Evolutionary conservation across 2,888 invertebrate species (phyloP).

Genomic region (Leptinotarsa juncta): DNA sequence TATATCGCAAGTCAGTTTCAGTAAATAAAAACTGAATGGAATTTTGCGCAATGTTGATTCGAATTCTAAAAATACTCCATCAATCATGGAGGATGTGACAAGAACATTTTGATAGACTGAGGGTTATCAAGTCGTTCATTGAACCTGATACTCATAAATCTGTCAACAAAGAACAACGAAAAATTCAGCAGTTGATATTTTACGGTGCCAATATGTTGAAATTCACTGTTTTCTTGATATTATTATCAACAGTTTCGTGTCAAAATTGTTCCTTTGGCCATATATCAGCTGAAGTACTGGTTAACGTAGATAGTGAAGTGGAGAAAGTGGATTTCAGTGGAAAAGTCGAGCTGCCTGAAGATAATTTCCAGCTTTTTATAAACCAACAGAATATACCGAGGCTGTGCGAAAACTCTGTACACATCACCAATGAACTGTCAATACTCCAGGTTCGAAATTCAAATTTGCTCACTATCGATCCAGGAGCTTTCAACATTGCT

Average conservation of each 20-base stretch:
- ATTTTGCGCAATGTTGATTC: not conserved
- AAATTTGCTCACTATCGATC: slow-evolving; percentile 50
- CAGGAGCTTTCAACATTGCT: slow-evolving; percentile 55
- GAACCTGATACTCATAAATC: slow-evolving; percentile 2
- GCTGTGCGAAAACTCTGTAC: slow-evolving; percentile 46
- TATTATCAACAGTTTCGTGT: slow-evolving; percentile 22
- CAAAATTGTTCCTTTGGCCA: slow-evolving; percentile 18
- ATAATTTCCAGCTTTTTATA: slow-evolving; percentile 51
- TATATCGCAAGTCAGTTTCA: not conserved
- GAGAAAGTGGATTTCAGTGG: slow-evolving; percentile 40
- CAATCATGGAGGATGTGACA: slow-evolving; percentile 15
- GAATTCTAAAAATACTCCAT: slow-evolving; percentile 12
- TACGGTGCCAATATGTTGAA: slow-evolving; percentile 28
- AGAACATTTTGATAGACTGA: slow-evolving; percentile 10
- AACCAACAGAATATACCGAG: slow-evolving; percentile 45
- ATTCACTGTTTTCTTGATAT: slow-evolving; percentile 25
- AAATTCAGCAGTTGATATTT: slow-evolving; percentile 26
- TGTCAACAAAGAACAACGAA: slow-evolving; percentile 25
- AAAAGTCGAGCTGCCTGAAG: slow-evolving; percentile 43
- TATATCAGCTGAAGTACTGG: slow-evolving; percentile 17
- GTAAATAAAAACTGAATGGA: not conserved
- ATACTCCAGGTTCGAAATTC: slow-evolving; percentile 52
- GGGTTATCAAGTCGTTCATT: slow-evolving; percentile 21
- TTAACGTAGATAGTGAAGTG: slow-evolving; percentile 44
- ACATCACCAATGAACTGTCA: slow-evolving; percentile 50